Evolutionary conservation across 2,888 invertebrate species (phyloP), one percentile per base, ranked within the genome.

Genomic region (Drosophila paramelanica): DNA sequence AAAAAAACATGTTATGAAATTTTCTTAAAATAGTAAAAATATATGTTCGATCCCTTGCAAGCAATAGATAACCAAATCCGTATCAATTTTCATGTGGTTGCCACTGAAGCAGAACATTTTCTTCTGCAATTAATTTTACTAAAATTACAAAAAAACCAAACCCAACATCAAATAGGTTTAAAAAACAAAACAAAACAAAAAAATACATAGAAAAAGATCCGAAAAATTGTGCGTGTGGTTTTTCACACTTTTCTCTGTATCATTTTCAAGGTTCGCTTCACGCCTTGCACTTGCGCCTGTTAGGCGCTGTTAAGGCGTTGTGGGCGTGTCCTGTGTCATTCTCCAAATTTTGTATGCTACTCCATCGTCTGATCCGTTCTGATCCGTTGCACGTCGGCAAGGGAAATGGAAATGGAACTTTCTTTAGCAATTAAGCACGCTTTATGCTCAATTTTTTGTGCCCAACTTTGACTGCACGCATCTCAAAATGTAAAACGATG

Each of bases 101-200:
- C 55, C 55, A 67, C 46, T 74, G 65, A 69, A 61, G 84, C 79
- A 52, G 58, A 62, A 65, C 66, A 43, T 60, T 47, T 47, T 50
- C 31, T 33, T 20, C 8, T 33, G 67, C 66, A 89, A 91, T 91
- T 91, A 90, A 90, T 91, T 87, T 91, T 90, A 87, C 91, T 91
- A 79, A 72, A 77, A 90, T 90, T 90, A 86, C 91, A 78, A 33
- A 52, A 38, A 52, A 49, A 39, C 39, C 14, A 1, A 39, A 58
- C 45, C 56, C 56, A 62, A 67, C 61, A 36, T 56, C 38, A 51
- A 70, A 69, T 61, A 46, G 58, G 70, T 77, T 83, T 60, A 73
- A 41, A 59, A 25, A 23, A 36, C 23, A 17, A 17, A 17, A 17
- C 17, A 17, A 17, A 17, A n/a, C n/a, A 41, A 59, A 25, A 23